Evolutionary conservation across 2,113 vertebrate species (phyloP).

Genomic region (Loxodonta africana): DNA sequence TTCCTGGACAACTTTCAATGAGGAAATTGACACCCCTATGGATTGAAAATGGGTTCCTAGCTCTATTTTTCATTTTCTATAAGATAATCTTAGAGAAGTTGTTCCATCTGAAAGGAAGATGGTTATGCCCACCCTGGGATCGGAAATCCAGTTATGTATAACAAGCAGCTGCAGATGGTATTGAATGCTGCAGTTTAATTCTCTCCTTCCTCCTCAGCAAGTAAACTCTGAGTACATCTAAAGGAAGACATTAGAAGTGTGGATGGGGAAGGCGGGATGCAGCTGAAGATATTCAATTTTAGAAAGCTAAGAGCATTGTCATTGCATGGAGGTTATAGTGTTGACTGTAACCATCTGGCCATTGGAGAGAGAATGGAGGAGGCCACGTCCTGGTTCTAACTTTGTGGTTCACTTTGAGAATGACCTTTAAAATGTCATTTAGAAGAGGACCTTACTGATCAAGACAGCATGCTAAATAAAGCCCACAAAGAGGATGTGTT

Average conservation of each 20-base stretch:
- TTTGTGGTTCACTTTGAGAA: neutral
- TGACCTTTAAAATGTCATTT: constrained; percentile 2
- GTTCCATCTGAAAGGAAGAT: neutral
- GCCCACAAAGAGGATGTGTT: neutral
- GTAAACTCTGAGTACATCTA: neutral
- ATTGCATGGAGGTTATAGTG: neutral
- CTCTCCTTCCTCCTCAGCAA: neutral
- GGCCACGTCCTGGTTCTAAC: neutral
- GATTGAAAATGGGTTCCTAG: neutral
- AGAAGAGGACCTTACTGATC: neutral
- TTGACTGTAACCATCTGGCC: neutral
- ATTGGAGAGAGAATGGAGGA: fast-evolving
- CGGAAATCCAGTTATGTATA: neutral
- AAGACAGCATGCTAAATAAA: neutral
- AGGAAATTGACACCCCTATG: neutral
- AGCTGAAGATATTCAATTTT: neutral
- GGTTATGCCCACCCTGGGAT: neutral
- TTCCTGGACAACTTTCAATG: neutral
- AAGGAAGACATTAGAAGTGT: neutral
- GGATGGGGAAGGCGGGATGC: neutral
- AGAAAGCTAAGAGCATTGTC: neutral
- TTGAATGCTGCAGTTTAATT: neutral
- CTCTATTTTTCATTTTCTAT: neutral
- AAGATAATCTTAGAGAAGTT: neutral
- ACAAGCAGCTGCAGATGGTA: constrained; percentile 42